Conservation (phyloP, 2,888 invertebrate genomes). For the Geophilus truncorum region DNA sequence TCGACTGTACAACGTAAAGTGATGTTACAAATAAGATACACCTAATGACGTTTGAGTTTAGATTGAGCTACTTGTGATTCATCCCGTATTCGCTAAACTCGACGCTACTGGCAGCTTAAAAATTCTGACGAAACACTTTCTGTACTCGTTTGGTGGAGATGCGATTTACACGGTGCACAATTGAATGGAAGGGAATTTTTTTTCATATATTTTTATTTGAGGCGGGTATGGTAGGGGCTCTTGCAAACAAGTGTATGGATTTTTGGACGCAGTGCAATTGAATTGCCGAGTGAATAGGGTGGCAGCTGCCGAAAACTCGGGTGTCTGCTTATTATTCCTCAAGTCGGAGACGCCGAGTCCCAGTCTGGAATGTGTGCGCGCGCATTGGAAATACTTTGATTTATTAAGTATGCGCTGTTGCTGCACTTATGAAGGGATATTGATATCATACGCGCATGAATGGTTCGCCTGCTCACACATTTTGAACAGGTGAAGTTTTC, state of each 20-base stretch:
- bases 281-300: neutral
- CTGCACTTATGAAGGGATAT: slow-evolving; percentile 29
- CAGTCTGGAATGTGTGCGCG: neutral
- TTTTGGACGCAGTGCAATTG: neutral
- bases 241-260: neutral
- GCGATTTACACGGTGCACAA: neutral
- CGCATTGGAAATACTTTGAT: slow-evolving; percentile 25
- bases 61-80: no score
- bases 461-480: slow-evolving; percentile 20
- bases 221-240: neutral
- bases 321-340: slow-evolving; percentile 24
- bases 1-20: no score
- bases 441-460: slow-evolving; percentile 21
- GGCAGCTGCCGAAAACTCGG: slow-evolving; percentile 23
- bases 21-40: no score
- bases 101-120: no score
- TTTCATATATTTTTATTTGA: neutral
- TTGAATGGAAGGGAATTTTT: neutral
- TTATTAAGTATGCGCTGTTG: slow-evolving; percentile 28
- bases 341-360: neutral
- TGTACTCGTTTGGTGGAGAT: neutral
- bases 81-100: no score
- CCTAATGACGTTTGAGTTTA: no score
- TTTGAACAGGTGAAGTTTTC: slow-evolving; percentile 28
- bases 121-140: no score